Percentiles rank a stretch among this genome's conserved stretches.
phyloP scores from a whole-genome alignment of 2,113 vertebrate species.

The Pteropus alecto region DNA sequence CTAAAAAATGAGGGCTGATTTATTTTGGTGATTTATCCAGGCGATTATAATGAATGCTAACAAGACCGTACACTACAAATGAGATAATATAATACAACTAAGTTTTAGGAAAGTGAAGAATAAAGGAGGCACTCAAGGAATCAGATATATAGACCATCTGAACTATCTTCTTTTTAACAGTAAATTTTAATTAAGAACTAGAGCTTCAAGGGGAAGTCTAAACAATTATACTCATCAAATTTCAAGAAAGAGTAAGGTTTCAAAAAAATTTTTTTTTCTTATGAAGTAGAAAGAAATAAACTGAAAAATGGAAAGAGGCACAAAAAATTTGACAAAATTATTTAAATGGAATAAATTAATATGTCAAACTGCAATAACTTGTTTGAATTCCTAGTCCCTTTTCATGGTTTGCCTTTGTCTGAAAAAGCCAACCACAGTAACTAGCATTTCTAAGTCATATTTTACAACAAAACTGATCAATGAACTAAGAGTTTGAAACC shows the following conservation, averaged over 20 bases:
- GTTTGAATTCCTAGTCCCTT: neutral
- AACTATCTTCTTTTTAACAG: neutral
- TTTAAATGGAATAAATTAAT: neutral
- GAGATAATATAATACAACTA: neutral
- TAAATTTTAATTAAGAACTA: conserved; percentile 41
- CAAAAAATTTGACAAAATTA: neutral
- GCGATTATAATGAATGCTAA: neutral
- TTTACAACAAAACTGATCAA: neutral
- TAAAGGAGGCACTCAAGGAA: neutral
- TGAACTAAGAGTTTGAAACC: neutral
- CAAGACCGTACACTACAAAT: neutral
- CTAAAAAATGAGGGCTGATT: neutral
- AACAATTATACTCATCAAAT: neutral
- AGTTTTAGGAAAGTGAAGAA: neutral
- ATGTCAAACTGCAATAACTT: neutral
- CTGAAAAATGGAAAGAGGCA: neutral
- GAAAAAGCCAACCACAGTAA: neutral
- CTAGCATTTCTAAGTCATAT: neutral
- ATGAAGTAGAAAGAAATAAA: neutral
- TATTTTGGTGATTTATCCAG: neutral
- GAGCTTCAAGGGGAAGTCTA: neutral
- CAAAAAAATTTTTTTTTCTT: neutral
- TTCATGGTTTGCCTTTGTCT: neutral
- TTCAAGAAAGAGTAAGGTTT: neutral
- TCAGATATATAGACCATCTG: neutral